Evolutionary conservation across 1,140 invertebrate species (phyloP).

Genomic region (Arctopsyche grandis): DNA sequence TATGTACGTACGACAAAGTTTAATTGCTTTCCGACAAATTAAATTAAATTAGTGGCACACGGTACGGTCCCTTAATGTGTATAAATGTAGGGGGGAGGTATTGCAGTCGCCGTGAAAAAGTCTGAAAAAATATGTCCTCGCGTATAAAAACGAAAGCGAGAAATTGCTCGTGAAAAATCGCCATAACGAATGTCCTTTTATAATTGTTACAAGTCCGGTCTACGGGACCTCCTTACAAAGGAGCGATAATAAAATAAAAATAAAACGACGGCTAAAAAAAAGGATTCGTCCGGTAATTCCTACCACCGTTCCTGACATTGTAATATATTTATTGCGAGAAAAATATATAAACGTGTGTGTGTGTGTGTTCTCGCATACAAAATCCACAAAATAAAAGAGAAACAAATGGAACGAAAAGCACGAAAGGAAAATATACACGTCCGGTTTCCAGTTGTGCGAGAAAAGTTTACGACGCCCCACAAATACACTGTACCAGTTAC

Average conservation of each 20-base stretch:
- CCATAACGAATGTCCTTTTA: constrained; percentile 24
- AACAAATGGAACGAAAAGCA: constrained; percentile 36
- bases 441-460: constrained; percentile 33
- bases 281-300: constrained; percentile 17
- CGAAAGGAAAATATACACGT: constrained; percentile 38
- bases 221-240: too few relatives aligned
- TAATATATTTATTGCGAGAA: constrained; percentile 36
- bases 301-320: constrained; percentile 23
- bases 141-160: background rate
- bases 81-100: background rate
- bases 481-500: background rate
- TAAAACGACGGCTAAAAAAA: background rate
- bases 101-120: background rate
- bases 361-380: background rate
- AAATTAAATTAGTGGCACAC: constrained; percentile 14
- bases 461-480: constrained; percentile 33
- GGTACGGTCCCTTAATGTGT: too few relatives aligned
- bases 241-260: constrained; percentile 9
- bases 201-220: constrained; percentile 32
- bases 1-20: too few relatives aligned
- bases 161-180: constrained; percentile 37
- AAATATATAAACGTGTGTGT: background rate
- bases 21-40: constrained; percentile 9
- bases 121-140: background rate
- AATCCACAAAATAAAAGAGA: constrained; percentile 24